Evolutionary conservation across 2,113 vertebrate species (phyloP), one percentile per base, ranked within the genome.

Genomic region (Chaetodon auriga): DNA sequence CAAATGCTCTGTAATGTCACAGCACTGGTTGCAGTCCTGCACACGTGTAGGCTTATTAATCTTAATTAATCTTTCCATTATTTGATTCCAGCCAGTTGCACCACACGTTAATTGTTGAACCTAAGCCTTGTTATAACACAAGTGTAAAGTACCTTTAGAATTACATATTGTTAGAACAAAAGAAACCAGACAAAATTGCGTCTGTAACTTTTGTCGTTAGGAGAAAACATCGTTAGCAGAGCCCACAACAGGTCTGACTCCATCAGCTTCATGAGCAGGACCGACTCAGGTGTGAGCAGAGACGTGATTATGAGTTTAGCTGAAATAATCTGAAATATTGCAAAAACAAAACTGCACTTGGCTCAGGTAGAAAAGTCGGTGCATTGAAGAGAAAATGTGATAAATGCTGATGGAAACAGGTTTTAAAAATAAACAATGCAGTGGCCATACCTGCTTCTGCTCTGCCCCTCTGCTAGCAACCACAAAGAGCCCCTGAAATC

Each of bases 11-110:
- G 12, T 18, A 68, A 10, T 21, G 63, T 11, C 36, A 48, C 16
- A 46, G 10, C 19, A 41, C 19, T 25, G 18, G 69, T 19, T 45
- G 21, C 21, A 71, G 66, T 55, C 54, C 6, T 41, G 23, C 60
- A 16, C 21, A 14, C 19, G 41, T 15, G 2, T 4, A 60, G 6
- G n/a, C 19, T 23, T 55, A 25, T 73, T 25, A 25, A 63, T 38
- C 23, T 74, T n/a, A n/a, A n/a, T n/a, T n/a, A n/a, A n/a, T n/a
- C n/a, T 69, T 76, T 74, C 68, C 81, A 49, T 49, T 15, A 53
- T 64, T 73, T 49, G 15, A 71, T 62, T 66, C 72, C 65, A 51
- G 61, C 58, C 68, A 55, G 57, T 58, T 38, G 25, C 68, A 49
- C 48, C 74, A 74, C 57, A 78, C 74, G 75, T 74, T 74, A 1